These are phyloP conservation scores for Andricus grossulariae DNA, from an alignment of 1,140 invertebrate genomes.

Conservation along the genomic window DNA sequence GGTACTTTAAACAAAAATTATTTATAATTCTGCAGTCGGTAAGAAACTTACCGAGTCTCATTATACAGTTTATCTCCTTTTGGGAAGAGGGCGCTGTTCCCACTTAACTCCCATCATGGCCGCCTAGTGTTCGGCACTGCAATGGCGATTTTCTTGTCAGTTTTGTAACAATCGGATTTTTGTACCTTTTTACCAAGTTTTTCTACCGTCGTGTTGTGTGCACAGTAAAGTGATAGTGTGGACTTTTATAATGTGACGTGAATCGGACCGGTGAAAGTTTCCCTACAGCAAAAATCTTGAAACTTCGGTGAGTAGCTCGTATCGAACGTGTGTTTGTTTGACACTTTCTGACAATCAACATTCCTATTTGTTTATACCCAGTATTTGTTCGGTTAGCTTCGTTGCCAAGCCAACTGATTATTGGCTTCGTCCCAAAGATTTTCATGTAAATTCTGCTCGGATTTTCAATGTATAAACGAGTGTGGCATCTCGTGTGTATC, in stretches of 20 bases:
- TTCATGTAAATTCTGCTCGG: background rate
- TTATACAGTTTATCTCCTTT: background rate
- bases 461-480: background rate
- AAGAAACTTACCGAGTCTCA: background rate
- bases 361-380: conserved; percentile 54
- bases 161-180: conserved; percentile 64
- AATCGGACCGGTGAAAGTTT: conserved; percentile 29
- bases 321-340: conserved; percentile 48
- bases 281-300: conserved; percentile 37
- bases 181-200: conserved; percentile 64
- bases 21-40: background rate
- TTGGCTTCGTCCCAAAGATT: conserved; percentile 21
- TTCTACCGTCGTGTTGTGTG: conserved; percentile 51
- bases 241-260: conserved; percentile 50
- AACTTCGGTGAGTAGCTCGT: conserved; percentile 58
- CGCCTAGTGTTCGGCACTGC: conserved; percentile 64
- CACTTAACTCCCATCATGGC: conserved; percentile 63
- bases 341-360: conserved; percentile 45
- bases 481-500: background rate
- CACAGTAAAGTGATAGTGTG: conserved; percentile 47
- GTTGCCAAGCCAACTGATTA: conserved; percentile 1
- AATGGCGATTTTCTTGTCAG: conserved; percentile 68
- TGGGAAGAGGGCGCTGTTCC: conserved; percentile 34
- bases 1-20: too few species aligned
- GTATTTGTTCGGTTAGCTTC: background rate